Base-by-base conservation (phyloP, 2,797 vertebrate species). In the Sebastiscus tertius region DNA sequence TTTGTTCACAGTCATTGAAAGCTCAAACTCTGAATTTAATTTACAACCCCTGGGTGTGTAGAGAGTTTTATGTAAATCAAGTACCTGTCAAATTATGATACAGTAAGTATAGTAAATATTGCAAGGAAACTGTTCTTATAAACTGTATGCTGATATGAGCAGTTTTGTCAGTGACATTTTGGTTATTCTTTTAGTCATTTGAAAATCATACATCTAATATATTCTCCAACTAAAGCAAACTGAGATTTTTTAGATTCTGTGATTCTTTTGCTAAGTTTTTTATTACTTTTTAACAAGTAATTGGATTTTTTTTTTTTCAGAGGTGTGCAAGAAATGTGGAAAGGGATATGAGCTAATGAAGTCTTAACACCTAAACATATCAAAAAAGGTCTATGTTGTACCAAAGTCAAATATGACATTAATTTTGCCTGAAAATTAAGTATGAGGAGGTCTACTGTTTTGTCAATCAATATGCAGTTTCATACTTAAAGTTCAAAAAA, bases 331-430 rank as follows among this genome's bases (percentile, higher is more conserved):
- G 39, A 77, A 42, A 67, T 62, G n/a, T 60, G 39, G 56, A 46
- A n/a, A 33, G 58, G 72, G 72, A 80, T 83, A 68, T 46, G 62
- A 83, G 27, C 62, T 75, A 75, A 87, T 89, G 7, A 86, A 87
- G 62, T 80, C 55, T 73, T 67, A 75, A 73, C 69, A 69, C 68
- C 75, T 76, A 79, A 82, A 79, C 58, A 75, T 84, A 72, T 82
- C 49, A 67, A 75, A 81, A 63, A 63, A 36, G 39, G 46, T 67
- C 59, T 70, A 22, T 59, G 58, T 67, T 56, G 67, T 67, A 60
- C 64, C 62, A 70, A 78, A 84, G 75, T 70, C 69, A 87, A 89
- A 89, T 59, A 75, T 54, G 16, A 76, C 69, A 54, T 78, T 77
- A 6, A 71, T 61, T 72, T 55, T 42, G 22, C 20, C 36, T 59